Percentiles rank a stretch among this genome's conserved stretches.
Conservation (phyloP, 2,113 vertebrate genomes). For the Xenopus borealis region DNA sequence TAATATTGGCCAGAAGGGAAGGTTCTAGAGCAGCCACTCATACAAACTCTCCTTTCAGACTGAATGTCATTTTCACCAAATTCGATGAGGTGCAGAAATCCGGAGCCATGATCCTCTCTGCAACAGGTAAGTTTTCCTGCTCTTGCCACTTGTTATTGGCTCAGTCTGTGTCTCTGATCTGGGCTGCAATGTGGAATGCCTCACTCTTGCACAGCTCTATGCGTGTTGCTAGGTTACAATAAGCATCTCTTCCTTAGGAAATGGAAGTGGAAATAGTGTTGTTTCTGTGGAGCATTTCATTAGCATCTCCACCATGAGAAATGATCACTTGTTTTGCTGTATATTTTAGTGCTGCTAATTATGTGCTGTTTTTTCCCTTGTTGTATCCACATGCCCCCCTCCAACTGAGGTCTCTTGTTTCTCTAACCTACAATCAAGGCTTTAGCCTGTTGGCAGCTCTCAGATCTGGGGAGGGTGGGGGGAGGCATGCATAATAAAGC, state of each 20-base stretch:
- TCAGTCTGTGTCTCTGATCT: too few species aligned
- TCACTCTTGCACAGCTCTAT: constrained; percentile 2
- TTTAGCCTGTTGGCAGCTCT: too few species aligned
- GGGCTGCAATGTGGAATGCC: background rate
- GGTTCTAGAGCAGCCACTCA: too few species aligned
- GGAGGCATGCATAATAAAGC: too few species aligned
- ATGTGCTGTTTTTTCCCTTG: too few species aligned
- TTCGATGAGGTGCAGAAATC: constrained; percentile 98
- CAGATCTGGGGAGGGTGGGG: too few species aligned
- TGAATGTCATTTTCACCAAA: constrained; percentile 98
- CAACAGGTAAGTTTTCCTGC: constrained; percentile 74
- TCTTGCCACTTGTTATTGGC: too few species aligned
- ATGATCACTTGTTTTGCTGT: constrained; percentile 61
- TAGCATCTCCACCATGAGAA: constrained; percentile 60
- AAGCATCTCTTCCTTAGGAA: constrained; percentile 53
- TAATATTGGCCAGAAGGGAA: too few species aligned
- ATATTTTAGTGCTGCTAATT: constrained; percentile 48
- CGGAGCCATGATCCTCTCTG: constrained; percentile 90
- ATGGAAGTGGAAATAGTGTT: constrained; percentile 47
- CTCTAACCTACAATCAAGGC: too few species aligned
- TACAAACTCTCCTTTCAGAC: constrained; percentile 58
- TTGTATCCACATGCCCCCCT: too few species aligned
- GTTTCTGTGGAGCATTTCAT: constrained; percentile 45
- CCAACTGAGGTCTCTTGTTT: too few species aligned
- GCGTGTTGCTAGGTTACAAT: constrained; percentile 69